Conservation (phyloP, 2,797 vertebrate species). For the Rhinophrynus dorsalis region DNA sequence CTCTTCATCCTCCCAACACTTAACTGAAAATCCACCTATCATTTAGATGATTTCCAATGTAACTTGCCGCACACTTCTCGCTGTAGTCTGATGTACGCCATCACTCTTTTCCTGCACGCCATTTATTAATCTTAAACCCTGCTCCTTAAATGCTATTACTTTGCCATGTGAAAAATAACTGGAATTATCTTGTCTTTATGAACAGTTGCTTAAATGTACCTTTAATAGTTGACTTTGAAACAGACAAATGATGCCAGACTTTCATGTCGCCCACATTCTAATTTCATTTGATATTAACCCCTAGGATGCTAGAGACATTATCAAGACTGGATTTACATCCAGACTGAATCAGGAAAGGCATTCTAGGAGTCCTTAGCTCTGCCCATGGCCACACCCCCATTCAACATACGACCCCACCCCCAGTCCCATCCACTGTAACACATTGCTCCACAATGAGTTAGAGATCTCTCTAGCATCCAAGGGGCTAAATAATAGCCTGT, state of each 20-base stretch:
- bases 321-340: background rate
- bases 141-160: background rate
- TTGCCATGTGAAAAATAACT: slow-evolving; percentile 4
- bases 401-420: too few species aligned
- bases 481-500: too few species aligned
- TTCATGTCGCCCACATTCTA: background rate
- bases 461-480: too few species aligned
- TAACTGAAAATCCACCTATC: slow-evolving; percentile 14
- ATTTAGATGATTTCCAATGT: slow-evolving; percentile 3
- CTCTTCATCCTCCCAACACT: slow-evolving; percentile 12
- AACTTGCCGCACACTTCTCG: background rate
- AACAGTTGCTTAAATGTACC: slow-evolving; percentile 6
- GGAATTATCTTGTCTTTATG: slow-evolving; percentile 2
- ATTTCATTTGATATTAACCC: background rate
- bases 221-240: background rate
- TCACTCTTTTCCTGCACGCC: slow-evolving; percentile 1
- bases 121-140: slow-evolving; percentile 6
- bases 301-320: too few species aligned
- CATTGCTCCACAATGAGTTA: too few species aligned
- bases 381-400: too few species aligned
- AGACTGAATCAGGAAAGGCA: too few species aligned
- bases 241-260: background rate
- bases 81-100: background rate
- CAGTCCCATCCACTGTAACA: too few species aligned
- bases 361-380: too few species aligned